Evolutionary conservation across 2,888 invertebrate genomes (phyloP).

Genomic region (Orgyia antiqua): DNA sequence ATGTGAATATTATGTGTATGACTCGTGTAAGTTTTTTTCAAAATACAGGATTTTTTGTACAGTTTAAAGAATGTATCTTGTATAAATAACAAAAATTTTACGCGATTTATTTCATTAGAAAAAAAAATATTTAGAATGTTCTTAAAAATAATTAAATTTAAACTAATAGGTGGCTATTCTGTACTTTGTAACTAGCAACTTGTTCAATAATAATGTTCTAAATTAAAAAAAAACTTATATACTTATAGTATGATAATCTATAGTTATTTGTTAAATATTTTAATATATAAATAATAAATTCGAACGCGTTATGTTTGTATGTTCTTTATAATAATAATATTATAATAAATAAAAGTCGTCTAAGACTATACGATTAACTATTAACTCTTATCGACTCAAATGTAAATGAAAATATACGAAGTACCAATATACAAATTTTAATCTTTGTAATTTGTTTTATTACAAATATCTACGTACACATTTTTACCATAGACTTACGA

Average conservation of each 20-base stretch:
- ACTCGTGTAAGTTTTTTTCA: slow-evolving; percentile 25
- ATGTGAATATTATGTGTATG: slow-evolving; percentile 11
- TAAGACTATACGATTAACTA: slow-evolving; percentile 65
- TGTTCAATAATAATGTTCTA: slow-evolving; percentile 74
- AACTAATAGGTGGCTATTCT: slow-evolving; percentile 53
- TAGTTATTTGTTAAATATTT: slow-evolving; percentile 66
- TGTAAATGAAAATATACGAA: slow-evolving; percentile 77
- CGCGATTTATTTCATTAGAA: slow-evolving; percentile 41
- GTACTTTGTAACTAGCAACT: slow-evolving; percentile 56
- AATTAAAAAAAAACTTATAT: slow-evolving; percentile 46
- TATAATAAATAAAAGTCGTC: slow-evolving; percentile 49
- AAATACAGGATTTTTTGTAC: slow-evolving; percentile 49
- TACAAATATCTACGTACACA: too few species aligned
- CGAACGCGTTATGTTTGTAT: slow-evolving; percentile 58
- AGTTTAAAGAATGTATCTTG: slow-evolving; percentile 21
- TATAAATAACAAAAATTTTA: slow-evolving; percentile 21
- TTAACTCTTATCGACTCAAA: slow-evolving; percentile 70
- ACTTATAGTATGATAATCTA: slow-evolving; percentile 53
- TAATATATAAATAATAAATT: slow-evolving; percentile 42
- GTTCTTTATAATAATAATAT: slow-evolving; percentile 55
- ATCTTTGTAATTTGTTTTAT: slow-evolving; percentile 52
- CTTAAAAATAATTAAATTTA: slow-evolving; percentile 37
- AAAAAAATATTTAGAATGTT: slow-evolving; percentile 50
- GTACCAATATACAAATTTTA: slow-evolving; percentile 79
- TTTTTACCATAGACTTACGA: too few species aligned